Evolutionary conservation across 2,797 vertebrate genomes (phyloP), one percentile per base, ranked within the genome.

Genomic region (Hydrophis major): DNA sequence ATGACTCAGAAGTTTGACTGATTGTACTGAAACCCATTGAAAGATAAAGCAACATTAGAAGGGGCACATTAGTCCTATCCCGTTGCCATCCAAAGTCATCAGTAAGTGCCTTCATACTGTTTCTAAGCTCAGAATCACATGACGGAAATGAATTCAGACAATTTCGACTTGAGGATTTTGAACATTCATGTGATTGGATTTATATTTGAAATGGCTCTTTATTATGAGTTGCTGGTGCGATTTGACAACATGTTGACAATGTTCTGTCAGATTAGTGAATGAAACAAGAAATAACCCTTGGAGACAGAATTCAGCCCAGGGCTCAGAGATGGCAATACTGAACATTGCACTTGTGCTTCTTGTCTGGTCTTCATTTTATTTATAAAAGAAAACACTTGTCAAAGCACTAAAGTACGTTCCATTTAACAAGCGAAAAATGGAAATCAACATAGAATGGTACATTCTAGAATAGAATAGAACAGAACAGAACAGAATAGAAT

Each of bases 121-220:
- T 47, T 47, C 37, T 83, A 83, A 83, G 74, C 20, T 32, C 1
- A 10, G 8, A 83, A 83, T 53, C 50, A 53, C 18, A 42, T 47
- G 74, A 83, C 10, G 2, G 20, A 83, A 83, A 83, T 83, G 37
- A 83, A 47, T 83, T 83, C 37, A 83, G 74, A 47, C 22, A 22
- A 83, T 83, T 47, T 25, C 42, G 20, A 37, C 37, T 25, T 88
- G 50, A 63, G 69, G 57, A 86, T 32, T 28, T 27, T 78, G 22
- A 87, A 12, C 27, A 6, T 93, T 94, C 93, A 93, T 95, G 92
- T 42, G 87, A 92, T 92, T 91, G 89, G 94, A 86, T 94, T 96
- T 95, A 96, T 97, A 97, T 94, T 97, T 96, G 92, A 96, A 96
- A 96, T 95, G 94, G 93, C 93, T 97, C 94, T 97, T 97, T 97